Percentiles rank a stretch among this genome's conserved stretches.
These are phyloP conservation scores for Pipistrellus pygmaeus DNA, from an alignment of 2,797 vertebrate species.

Conservation along the genomic window DNA sequence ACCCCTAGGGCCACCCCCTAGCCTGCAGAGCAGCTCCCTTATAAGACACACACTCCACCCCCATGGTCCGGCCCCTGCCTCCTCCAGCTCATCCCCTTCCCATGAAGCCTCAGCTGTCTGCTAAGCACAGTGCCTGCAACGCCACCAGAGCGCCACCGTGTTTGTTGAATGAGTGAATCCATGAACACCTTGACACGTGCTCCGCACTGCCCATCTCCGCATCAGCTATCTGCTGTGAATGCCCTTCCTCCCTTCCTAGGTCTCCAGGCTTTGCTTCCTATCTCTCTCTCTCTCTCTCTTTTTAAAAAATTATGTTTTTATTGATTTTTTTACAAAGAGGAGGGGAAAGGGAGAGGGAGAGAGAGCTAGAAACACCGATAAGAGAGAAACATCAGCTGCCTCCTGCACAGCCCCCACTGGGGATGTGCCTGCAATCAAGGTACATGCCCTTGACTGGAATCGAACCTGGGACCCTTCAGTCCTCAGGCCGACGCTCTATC, in stretches of 20 bases:
- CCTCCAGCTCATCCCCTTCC: not conserved
- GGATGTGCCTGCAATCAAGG: too few relatives aligned
- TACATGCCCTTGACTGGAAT: too few relatives aligned
- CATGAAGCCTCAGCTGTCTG: not conserved
- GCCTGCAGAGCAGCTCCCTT: not conserved
- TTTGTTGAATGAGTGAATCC: not conserved
- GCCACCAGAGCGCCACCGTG: not conserved
- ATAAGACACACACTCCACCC: not conserved
- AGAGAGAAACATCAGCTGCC: too few relatives aligned
- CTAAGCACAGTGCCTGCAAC: not conserved
- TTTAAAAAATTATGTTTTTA: too few relatives aligned
- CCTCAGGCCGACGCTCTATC: too few relatives aligned
- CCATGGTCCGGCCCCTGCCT: not conserved
- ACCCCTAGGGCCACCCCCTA: not conserved
- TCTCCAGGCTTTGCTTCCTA: conserved; percentile 24
- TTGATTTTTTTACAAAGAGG: too few relatives aligned
- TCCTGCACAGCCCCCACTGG: too few relatives aligned
- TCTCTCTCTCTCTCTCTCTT: not conserved
- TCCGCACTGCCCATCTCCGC: not conserved
- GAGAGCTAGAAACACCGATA: too few relatives aligned
- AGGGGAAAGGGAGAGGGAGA: too few relatives aligned
- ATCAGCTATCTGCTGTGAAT: not conserved
- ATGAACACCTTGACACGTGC: not conserved
- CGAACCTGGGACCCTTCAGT: too few relatives aligned
- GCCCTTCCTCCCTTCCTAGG: not conserved